phyloP scores from a whole-genome alignment of 2,797 vertebrate species.

The Acrocephalus scirpaceus region DNA sequence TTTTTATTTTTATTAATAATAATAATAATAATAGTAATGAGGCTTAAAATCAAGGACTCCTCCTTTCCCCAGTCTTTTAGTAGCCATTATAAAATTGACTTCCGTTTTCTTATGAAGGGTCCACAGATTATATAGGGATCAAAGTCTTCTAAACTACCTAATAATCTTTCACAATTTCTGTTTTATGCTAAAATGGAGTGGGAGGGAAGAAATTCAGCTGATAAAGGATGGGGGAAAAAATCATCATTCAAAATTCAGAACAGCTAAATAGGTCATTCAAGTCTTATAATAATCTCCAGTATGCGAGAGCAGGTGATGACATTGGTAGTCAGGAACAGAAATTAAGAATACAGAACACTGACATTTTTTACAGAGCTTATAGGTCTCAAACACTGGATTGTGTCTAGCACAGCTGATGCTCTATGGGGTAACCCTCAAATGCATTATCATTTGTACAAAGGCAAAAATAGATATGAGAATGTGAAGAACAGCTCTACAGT shows the following conservation, averaged over 20 bases:
- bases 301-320: constrained; percentile 38
- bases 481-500: not conserved
- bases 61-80: not conserved
- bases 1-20: not conserved
- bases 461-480: not conserved
- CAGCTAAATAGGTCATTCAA: constrained; percentile 66
- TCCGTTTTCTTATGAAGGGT: not conserved
- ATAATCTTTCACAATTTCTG: not conserved
- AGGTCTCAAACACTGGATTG: not conserved
- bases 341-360: not conserved
- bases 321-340: not conserved
- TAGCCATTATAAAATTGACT: not conserved
- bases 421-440: not conserved
- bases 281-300: constrained; percentile 60
- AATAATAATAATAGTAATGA: not conserved
- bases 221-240: not conserved
- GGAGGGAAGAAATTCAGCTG: not conserved
- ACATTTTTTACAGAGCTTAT: not conserved
- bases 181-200: not conserved
- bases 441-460: not conserved
- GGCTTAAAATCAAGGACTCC: not conserved
- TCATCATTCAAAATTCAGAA: constrained; percentile 37
- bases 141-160: not conserved
- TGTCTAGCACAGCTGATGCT: not conserved
- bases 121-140: not conserved